Conservation (phyloP, 2,888 invertebrate genomes). For the Hirudinaria manillensis region DNA sequence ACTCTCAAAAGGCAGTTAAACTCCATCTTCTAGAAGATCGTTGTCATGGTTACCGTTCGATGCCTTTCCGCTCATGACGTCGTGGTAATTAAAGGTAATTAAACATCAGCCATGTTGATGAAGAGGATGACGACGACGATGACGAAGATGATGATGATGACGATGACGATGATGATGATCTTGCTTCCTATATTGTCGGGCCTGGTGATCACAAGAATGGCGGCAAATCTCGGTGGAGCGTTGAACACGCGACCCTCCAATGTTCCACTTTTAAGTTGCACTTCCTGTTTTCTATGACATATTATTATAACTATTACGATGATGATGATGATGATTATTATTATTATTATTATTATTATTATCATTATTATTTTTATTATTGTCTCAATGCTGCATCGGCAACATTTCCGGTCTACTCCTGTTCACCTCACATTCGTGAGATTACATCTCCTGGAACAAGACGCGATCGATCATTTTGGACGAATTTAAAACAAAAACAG, state of each 20-base stretch:
- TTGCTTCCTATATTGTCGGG: not conserved
- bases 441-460: too few species aligned
- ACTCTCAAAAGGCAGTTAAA: too few species aligned
- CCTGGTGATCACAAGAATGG: not conserved
- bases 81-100: conserved; percentile 26
- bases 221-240: not conserved
- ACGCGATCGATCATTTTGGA: too few species aligned
- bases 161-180: conserved; percentile 26
- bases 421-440: too few species aligned
- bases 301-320: not conserved
- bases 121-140: conserved; percentile 21
- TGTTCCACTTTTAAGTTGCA: too few species aligned
- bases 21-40: too few species aligned
- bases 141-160: conserved; percentile 21
- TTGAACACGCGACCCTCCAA: too few species aligned
- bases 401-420: too few species aligned
- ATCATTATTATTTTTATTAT: conserved; percentile 4
- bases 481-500: too few species aligned
- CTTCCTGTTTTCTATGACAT: too few species aligned
- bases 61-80: not conserved
- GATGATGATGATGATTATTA: not conserved
- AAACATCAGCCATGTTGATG: conserved; percentile 29
- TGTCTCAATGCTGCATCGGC: not conserved
- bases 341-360: conserved; percentile 5
- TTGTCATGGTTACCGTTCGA: too few species aligned